Percentiles rank a stretch among this genome's conserved stretches.
Evolutionary conservation across 2,888 invertebrate species (phyloP).

Genomic region (Beris morrisii): DNA sequence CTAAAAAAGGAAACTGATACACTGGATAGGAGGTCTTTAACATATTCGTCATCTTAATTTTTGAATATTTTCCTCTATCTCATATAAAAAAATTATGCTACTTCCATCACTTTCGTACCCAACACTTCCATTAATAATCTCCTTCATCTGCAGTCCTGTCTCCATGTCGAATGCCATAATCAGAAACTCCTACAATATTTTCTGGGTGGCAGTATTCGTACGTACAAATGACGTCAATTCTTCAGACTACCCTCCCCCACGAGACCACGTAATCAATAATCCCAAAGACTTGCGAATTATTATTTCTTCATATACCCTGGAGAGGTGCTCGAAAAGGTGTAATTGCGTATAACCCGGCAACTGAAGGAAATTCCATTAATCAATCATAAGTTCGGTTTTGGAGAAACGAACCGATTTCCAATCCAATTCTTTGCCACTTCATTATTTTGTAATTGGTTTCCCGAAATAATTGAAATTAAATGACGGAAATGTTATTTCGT

Average conservation of each 20-base stretch:
- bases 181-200: not conserved
- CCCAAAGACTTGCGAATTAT: slow-evolving; percentile 22
- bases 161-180: slow-evolving; percentile 1
- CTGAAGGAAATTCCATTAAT: slow-evolving; percentile 24
- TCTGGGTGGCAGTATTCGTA: not conserved
- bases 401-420: slow-evolving; percentile 1
- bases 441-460: slow-evolving; percentile 24
- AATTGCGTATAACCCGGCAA: slow-evolving; percentile 17
- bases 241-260: slow-evolving; percentile 10
- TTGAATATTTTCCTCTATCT: too few relatives aligned
- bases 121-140: too few relatives aligned
- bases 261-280: slow-evolving; percentile 28
- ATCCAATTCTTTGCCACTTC: slow-evolving; percentile 27
- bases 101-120: too few relatives aligned
- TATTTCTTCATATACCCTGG: slow-evolving; percentile 13
- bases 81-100: too few relatives aligned
- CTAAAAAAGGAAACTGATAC: too few relatives aligned
- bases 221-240: slow-evolving; percentile 20
- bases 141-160: not conserved
- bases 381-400: slow-evolving; percentile 26
- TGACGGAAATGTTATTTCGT: slow-evolving; percentile 12
- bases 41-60: too few relatives aligned
- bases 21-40: too few relatives aligned
- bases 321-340: slow-evolving; percentile 20
- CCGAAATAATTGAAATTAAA: slow-evolving; percentile 20